Evolutionary conservation across 1,140 invertebrate genomes (phyloP).

Genomic region (Musca domestica): DNA sequence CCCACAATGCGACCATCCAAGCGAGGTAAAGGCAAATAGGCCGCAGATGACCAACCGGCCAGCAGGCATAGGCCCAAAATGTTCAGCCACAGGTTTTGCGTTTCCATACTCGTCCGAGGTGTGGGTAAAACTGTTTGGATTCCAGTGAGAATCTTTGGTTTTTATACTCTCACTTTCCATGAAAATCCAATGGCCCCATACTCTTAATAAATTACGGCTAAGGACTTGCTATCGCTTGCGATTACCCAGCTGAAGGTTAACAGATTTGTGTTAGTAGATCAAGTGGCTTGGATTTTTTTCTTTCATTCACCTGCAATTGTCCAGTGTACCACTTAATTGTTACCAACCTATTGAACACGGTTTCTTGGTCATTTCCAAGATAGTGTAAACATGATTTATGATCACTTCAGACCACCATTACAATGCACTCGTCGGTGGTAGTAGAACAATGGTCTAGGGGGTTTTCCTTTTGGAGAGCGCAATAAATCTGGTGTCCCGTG

Average conservation of each 20-base stretch:
- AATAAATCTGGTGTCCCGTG: too few relatives aligned
- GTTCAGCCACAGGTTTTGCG: neutral
- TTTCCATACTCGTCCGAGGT: neutral
- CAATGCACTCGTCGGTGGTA: too few relatives aligned
- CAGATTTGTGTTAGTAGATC: neutral
- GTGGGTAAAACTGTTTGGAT: neutral
- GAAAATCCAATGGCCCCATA: neutral
- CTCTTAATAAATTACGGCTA: neutral
- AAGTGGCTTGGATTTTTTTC: too few relatives aligned
- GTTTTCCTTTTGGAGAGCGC: too few relatives aligned
- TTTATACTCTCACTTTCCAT: neutral
- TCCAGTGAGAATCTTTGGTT: neutral
- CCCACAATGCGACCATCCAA: slow-evolving; percentile 54
- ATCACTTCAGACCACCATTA: too few relatives aligned
- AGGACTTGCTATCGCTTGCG: neutral
- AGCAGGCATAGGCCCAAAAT: neutral
- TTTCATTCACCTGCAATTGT: too few relatives aligned
- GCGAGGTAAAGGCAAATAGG: slow-evolving; percentile 20
- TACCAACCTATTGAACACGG: too few relatives aligned
- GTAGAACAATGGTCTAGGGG: too few relatives aligned
- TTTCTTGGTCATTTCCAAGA: too few relatives aligned
- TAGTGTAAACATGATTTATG: too few relatives aligned
- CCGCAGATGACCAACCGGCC: neutral
- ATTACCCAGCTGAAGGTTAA: neutral
- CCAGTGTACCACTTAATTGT: too few relatives aligned